A percentile compares a stretch with the other conserved stretches of the same genome.
These are phyloP conservation scores for Lacerta agilis DNA, from an alignment of 2,797 vertebrate genomes.

Conservation along the genomic window DNA sequence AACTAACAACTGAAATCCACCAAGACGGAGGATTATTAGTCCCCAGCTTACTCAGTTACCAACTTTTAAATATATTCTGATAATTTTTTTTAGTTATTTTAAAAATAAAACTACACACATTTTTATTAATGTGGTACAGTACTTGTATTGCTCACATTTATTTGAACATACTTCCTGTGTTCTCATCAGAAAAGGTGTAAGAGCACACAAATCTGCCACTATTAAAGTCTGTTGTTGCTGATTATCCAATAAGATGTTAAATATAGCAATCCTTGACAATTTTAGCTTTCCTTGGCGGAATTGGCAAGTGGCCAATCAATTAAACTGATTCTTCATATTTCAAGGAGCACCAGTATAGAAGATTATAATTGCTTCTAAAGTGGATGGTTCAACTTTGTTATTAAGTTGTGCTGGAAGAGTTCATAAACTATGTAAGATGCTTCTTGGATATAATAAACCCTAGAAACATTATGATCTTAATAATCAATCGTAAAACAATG, in stretches of 20 bases:
- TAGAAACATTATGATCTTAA: neutral
- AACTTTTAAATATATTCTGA: neutral
- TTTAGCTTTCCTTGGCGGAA: neutral
- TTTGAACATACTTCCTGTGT: neutral
- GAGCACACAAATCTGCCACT: neutral
- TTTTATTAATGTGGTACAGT: neutral
- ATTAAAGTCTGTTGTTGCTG: neutral
- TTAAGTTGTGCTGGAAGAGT: neutral
- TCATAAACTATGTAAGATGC: conserved; percentile 8
- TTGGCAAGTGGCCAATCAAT: neutral
- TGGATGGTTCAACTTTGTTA: neutral
- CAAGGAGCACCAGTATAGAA: neutral
- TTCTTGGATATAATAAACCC: neutral
- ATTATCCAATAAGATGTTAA: neutral
- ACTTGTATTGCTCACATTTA: neutral
- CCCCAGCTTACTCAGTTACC: neutral
- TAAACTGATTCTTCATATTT: conserved; percentile 1
- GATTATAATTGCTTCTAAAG: conserved; percentile 13
- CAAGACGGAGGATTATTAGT: neutral
- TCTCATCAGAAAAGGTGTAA: neutral
- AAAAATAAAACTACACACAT: neutral
- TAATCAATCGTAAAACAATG: neutral
- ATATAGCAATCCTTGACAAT: neutral
- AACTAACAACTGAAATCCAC: too few relatives aligned
- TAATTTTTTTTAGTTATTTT: neutral